A percentile compares a stretch with the other conserved stretches of the same genome.
Conservation (phyloP, 2,113 vertebrate species). For the Percina caprodes region DNA sequence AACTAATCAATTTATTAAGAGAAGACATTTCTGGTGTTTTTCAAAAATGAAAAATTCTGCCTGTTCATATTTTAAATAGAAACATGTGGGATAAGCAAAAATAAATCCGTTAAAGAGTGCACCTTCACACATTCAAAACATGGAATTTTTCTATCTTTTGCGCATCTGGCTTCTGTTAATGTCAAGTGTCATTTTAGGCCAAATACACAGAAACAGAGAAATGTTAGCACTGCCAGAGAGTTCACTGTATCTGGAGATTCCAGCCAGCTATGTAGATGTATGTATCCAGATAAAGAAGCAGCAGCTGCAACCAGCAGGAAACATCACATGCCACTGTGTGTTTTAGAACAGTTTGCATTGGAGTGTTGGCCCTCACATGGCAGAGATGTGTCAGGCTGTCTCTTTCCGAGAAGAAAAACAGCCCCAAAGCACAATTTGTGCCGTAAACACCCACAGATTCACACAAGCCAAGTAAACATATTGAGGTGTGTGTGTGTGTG, state of each 20-base stretch:
- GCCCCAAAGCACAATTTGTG: slow-evolving; percentile 48
- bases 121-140: not conserved
- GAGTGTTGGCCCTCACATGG: slow-evolving; percentile 9
- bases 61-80: not conserved
- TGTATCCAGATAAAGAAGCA: slow-evolving; percentile 17
- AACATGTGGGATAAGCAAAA: not conserved
- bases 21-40: not conserved
- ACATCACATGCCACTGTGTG: not conserved
- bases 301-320: slow-evolving; percentile 33
- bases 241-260: not conserved
- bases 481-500: slow-evolving; percentile 29
- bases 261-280: not conserved
- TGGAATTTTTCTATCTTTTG: not conserved
- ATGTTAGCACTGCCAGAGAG: not conserved
- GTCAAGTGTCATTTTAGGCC: not conserved
- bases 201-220: not conserved
- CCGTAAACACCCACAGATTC: slow-evolving; percentile 56
- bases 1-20: not conserved
- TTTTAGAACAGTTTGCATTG: slow-evolving; percentile 23
- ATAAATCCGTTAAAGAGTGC: not conserved
- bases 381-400: not conserved
- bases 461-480: slow-evolving; percentile 37
- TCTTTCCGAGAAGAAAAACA: slow-evolving; percentile 37
- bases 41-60: not conserved
- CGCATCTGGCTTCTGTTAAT: not conserved